A percentile compares a stretch with the other conserved stretches of the same genome.
phyloP scores from a whole-genome alignment of 2,113 vertebrate genomes.

The Catharus bicknelli region DNA sequence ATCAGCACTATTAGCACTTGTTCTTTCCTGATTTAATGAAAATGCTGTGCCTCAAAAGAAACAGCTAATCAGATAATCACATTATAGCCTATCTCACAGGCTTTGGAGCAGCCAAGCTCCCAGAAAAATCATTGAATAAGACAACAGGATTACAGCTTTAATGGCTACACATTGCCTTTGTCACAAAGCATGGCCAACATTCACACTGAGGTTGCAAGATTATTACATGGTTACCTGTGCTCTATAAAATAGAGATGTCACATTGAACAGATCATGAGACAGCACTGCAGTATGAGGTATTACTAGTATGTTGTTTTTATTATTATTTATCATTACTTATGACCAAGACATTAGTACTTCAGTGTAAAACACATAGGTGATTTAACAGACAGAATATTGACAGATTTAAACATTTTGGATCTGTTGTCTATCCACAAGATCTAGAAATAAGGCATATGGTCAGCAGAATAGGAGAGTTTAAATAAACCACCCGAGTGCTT shows the following conservation, averaged over 20 bases:
- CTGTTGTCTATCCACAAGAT: background rate
- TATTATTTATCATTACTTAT: slow-evolving; percentile 6
- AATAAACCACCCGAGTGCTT: background rate
- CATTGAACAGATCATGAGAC: background rate
- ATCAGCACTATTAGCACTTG: background rate
- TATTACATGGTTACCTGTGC: slow-evolving; percentile 37
- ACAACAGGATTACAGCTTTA: background rate
- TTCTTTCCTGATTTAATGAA: background rate
- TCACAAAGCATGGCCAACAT: background rate
- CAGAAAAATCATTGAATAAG: slow-evolving; percentile 1
- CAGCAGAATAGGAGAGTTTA: slow-evolving; percentile 28
- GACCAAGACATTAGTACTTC: slow-evolving; percentile 22
- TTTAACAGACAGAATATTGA: slow-evolving; percentile 7
- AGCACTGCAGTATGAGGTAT: background rate
- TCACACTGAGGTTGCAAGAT: background rate
- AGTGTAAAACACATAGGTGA: background rate
- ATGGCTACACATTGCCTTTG: background rate
- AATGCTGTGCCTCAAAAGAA: slow-evolving; percentile 11
- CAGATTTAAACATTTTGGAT: background rate
- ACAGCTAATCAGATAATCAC: slow-evolving; percentile 32
- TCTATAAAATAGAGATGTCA: slow-evolving; percentile 14
- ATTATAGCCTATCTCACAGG: background rate
- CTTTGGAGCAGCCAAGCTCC: background rate
- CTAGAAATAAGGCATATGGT: slow-evolving; percentile 59
- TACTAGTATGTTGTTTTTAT: background rate